Percentiles rank a stretch among this genome's conserved stretches.
Evolutionary conservation across 2,888 invertebrate species (phyloP).

Genomic region (Melanargia galathea): DNA sequence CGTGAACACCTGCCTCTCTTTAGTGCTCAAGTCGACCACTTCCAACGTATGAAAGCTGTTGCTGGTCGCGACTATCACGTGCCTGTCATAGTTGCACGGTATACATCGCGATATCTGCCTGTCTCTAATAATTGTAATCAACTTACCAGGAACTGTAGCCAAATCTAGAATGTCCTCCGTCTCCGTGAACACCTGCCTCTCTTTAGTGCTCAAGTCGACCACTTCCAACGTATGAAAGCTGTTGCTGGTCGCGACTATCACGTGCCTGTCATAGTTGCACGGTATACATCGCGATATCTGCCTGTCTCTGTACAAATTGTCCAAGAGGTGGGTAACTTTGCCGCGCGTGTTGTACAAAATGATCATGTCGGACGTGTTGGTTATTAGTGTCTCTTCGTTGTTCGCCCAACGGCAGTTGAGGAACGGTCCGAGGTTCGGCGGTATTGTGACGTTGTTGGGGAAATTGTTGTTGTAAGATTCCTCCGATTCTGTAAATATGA

Average conservation of each 20-base stretch:
- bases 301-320: conserved; percentile 58
- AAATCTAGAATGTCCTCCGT: conserved; percentile 61
- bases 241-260: conserved; percentile 56
- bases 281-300: conserved; percentile 62
- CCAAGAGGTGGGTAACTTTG: conserved; percentile 53
- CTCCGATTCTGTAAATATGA: conserved; percentile 60
- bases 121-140: conserved; percentile 48
- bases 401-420: conserved; percentile 70
- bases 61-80: conserved; percentile 57
- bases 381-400: conserved; percentile 60
- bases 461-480: conserved; percentile 63
- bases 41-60: conserved; percentile 53
- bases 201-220: conserved; percentile 60
- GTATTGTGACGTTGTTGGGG: conserved; percentile 57
- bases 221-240: conserved; percentile 56
- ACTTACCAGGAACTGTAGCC: conserved; percentile 67
- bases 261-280: conserved; percentile 63
- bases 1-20: conserved; percentile 59
- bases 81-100: conserved; percentile 65
- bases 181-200: conserved; percentile 61
- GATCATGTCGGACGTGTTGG: conserved; percentile 67
- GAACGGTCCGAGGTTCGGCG: conserved; percentile 57
- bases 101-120: conserved; percentile 60
- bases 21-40: conserved; percentile 60
- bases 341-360: conserved; percentile 62